Evolutionary conservation across 2,888 invertebrate species (phyloP), one percentile per base, ranked within the genome.

Genomic region (Auanema sp.): DNA sequence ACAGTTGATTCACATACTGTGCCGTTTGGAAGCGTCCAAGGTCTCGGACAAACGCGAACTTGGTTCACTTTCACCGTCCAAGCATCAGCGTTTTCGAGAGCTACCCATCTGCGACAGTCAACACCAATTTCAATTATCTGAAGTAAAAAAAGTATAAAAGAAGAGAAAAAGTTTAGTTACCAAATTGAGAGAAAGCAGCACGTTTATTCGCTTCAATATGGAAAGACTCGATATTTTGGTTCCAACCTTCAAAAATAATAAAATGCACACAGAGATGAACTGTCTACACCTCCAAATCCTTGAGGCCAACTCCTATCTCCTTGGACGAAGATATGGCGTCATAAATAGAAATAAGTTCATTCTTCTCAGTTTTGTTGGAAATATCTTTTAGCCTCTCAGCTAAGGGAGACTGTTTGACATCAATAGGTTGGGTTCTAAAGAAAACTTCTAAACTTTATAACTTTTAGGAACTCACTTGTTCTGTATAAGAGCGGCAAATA

Each of bases 1-100:
- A 77, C 64, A 1, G 68, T 72, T 8, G 69, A 58, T 4, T 69
- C 56, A 24, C 70, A 76, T 14, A 72, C 50, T 0, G 50, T 52
- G 55, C 80, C 81, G 42, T 61, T 61, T 3, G 79, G 70, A 10
- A 65, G 47, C 6, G 69, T 65, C 82, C 82, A 82, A n/a, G 81
- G 81, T 44, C 77, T 68, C 4, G 77, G 71, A 50, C 57, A 66
- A 58, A 66, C 62, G 18, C 41, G 62, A 14, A 67, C 59, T 0
- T 55, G 63, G 25, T 57, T 52, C n/a, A 67, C 51, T 1, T 25
- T 57, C 14, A 81, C 68, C 21, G 72, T 69, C 82, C 82, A 82
- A 8, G 66, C 61, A 8, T 57, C 50, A 2, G 64, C 70, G 53
- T 71, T 65, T n/a, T 65, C 54, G 23, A 58, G 61, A 3, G 61